Evolutionary conservation across 1,140 invertebrate species (phyloP).

Genomic region (Formica selysi): DNA sequence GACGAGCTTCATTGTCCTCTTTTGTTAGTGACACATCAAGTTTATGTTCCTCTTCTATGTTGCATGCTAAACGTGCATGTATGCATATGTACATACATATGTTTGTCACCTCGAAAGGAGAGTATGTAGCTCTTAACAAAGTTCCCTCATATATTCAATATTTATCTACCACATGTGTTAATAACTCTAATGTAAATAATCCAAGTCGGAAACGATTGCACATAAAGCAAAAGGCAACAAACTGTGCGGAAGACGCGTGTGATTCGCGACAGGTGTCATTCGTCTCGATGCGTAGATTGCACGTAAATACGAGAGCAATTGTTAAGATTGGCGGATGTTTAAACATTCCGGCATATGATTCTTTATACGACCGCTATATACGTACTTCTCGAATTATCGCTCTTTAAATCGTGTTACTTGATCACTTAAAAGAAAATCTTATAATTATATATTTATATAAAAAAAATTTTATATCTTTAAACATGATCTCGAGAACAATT

Average conservation of each 20-base stretch:
- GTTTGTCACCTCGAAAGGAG: constrained; percentile 2
- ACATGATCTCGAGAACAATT: neutral
- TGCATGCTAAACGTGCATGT: neutral
- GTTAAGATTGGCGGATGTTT: neutral
- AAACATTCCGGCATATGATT: neutral
- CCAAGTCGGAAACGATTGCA: constrained; percentile 23
- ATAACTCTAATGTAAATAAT: constrained; percentile 29
- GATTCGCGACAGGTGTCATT: neutral
- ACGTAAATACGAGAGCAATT: neutral
- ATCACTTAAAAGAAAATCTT: neutral
- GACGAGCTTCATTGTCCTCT: neutral
- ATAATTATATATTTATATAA: no score
- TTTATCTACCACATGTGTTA: constrained; percentile 25
- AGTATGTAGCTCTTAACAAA: neutral
- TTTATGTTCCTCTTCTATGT: neutral
- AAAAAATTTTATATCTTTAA: neutral
- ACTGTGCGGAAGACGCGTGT: neutral
- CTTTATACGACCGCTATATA: neutral
- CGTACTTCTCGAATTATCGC: neutral
- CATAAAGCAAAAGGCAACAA: constrained; percentile 9
- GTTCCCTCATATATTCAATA: constrained; percentile 35
- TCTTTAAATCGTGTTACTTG: neutral
- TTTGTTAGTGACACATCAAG: neutral
- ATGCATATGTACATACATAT: neutral
- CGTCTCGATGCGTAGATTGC: neutral